phyloP scores from a whole-genome alignment of 2,113 vertebrate genomes.

The Mixornis gularis region DNA sequence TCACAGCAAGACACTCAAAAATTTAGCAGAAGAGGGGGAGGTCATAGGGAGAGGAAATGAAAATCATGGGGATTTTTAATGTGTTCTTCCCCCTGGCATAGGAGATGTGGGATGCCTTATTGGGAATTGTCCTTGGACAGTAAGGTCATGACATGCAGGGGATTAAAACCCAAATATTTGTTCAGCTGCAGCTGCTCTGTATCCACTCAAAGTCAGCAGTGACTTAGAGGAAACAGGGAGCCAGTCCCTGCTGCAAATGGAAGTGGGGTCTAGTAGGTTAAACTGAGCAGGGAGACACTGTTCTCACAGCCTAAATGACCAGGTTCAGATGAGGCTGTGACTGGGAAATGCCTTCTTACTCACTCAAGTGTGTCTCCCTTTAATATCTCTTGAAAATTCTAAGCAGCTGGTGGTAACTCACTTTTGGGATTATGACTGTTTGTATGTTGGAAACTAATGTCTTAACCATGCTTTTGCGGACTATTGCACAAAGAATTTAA shows the following conservation, averaged over 20 bases:
- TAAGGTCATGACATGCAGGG: too few species aligned
- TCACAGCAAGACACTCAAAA: fast-evolving
- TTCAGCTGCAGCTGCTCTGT: neutral
- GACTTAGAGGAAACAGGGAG: neutral
- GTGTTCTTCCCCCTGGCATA: neutral
- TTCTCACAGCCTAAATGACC: neutral
- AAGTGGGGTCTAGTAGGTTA: neutral
- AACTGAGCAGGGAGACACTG: neutral
- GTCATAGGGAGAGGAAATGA: neutral
- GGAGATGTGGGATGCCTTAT: neutral
- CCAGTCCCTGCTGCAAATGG: neutral
- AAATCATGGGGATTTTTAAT: neutral
- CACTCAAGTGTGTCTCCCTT: neutral
- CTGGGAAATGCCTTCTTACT: neutral
- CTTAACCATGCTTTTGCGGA: neutral
- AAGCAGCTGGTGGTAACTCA: neutral
- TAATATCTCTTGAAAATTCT: neutral
- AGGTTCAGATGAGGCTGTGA: neutral
- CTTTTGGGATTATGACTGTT: neutral
- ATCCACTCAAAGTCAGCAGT: neutral
- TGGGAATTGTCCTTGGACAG: neutral
- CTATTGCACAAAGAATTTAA: neutral
- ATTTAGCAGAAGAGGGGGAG: neutral
- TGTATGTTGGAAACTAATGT: neutral
- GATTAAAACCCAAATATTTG: neutral